Percentiles rank a stretch among this genome's conserved stretches.
Conservation (phyloP, 2,113 vertebrate genomes). For the Thermophis baileyi region DNA sequence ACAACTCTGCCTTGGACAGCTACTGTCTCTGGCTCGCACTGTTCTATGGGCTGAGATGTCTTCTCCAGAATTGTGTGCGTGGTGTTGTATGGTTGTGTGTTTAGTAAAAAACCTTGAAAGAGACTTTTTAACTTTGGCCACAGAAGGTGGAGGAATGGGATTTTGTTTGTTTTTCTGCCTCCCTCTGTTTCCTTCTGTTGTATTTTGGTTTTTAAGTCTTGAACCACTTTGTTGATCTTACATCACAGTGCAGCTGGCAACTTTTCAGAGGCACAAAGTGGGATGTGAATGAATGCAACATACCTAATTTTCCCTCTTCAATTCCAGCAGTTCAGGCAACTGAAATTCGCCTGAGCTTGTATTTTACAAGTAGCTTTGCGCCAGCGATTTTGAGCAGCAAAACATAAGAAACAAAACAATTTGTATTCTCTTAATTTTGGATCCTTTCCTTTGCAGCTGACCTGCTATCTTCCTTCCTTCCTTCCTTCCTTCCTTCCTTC, state of each 20-base stretch:
- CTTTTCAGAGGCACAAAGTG: neutral
- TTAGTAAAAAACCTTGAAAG: neutral
- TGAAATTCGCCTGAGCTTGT: conserved; percentile 39
- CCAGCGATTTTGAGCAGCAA: conserved; percentile 46
- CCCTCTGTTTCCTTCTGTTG: neutral
- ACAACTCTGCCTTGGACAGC: neutral
- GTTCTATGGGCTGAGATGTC: neutral
- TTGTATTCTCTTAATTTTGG: conserved; percentile 53
- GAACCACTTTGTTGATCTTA: neutral
- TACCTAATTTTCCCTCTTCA: neutral
- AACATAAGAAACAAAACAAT: conserved; percentile 46
- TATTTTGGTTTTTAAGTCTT: neutral
- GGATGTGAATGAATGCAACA: neutral
- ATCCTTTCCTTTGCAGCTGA: conserved; percentile 59
- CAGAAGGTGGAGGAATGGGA: neutral
- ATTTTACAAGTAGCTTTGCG: neutral
- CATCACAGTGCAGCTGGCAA: neutral
- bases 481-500: too few relatives aligned
- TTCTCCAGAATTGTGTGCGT: neutral
- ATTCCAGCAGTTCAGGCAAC: conserved; percentile 16
- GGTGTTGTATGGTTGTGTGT: neutral
- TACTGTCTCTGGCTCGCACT: neutral
- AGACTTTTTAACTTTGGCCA: neutral
- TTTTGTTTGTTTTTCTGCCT: neutral
- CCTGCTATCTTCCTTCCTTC: conserved; percentile 49